A percentile compares a stretch with the other conserved stretches of the same genome.
These are phyloP conservation scores for Chymomyza caudatula DNA, from an alignment of 2,888 invertebrate genomes.

Conservation along the genomic window DNA sequence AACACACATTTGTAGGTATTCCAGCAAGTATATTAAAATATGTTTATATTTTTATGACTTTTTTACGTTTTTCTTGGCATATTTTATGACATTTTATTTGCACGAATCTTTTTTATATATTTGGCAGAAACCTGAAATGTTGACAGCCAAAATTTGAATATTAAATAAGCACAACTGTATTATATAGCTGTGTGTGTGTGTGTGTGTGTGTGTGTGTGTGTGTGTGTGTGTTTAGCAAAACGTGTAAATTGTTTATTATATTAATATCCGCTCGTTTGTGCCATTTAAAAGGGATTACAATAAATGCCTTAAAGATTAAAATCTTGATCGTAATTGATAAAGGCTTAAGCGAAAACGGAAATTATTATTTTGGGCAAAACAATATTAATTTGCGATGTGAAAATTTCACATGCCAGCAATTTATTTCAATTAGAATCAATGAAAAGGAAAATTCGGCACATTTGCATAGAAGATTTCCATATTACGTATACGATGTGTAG, in stretches of 20 bases:
- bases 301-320: slow-evolving; percentile 43
- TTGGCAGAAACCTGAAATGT: not conserved
- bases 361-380: slow-evolving; percentile 26
- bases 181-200: slow-evolving; percentile 3
- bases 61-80: not conserved
- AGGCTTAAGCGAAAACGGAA: slow-evolving; percentile 49
- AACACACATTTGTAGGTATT: not conserved
- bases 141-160: slow-evolving; percentile 6
- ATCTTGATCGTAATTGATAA: slow-evolving; percentile 50
- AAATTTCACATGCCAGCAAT: not conserved
- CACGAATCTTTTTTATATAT: not conserved
- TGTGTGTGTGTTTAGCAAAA: slow-evolving; percentile 7
- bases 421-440: not conserved
- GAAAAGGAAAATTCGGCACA: not conserved
- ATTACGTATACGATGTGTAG: not conserved
- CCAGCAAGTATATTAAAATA: slow-evolving; percentile 10
- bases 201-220: slow-evolving; percentile 4
- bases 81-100: not conserved
- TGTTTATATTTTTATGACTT: slow-evolving; percentile 18
- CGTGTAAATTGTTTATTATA: slow-evolving; percentile 61
- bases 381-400: not conserved
- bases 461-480: not conserved
- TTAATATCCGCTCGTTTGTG: slow-evolving; percentile 66
- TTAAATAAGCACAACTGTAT: slow-evolving; percentile 4
- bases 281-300: slow-evolving; percentile 47